Conservation (phyloP, 2,797 vertebrate species). For the Ctenopoma kingsleyae region DNA sequence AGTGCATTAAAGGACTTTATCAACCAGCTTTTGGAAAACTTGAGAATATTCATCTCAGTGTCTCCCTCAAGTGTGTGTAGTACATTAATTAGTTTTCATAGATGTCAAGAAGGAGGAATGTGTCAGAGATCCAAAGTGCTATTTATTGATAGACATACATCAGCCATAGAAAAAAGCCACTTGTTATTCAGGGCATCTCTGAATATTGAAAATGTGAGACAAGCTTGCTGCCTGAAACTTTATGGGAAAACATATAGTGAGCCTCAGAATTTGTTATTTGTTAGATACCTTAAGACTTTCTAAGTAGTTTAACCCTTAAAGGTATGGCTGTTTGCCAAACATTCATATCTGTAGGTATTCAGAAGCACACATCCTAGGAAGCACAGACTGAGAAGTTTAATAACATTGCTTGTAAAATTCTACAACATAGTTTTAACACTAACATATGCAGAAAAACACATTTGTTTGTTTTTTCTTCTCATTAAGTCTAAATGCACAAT, state of each 20-base stretch:
- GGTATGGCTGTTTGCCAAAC: too few species aligned
- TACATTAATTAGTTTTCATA: slow-evolving; percentile 36
- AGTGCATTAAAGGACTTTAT: slow-evolving; percentile 11
- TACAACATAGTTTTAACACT: not conserved
- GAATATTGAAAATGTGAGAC: not conserved
- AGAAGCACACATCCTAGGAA: too few species aligned
- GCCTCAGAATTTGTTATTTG: not conserved
- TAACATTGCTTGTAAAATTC: not conserved
- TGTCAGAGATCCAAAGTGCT: slow-evolving; percentile 17
- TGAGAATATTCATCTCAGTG: slow-evolving; percentile 19
- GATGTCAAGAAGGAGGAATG: slow-evolving; percentile 11
- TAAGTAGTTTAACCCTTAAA: not conserved
- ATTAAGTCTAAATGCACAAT: not conserved
- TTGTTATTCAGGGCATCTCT: not conserved
- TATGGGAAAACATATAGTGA: not conserved
- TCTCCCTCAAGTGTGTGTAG: not conserved
- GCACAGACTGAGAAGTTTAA: not conserved
- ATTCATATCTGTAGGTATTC: too few species aligned
- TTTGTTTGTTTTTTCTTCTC: not conserved
- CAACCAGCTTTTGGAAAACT: slow-evolving; percentile 23
- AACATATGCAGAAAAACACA: too few species aligned
- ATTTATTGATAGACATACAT: slow-evolving; percentile 14
- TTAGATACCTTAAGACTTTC: not conserved
- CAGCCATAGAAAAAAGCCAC: not conserved
- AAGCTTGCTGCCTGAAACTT: not conserved